Evolutionary conservation across 2,888 invertebrate species (phyloP), one percentile per base, ranked within the genome.

Genomic region (Aleiodes testaceus): DNA sequence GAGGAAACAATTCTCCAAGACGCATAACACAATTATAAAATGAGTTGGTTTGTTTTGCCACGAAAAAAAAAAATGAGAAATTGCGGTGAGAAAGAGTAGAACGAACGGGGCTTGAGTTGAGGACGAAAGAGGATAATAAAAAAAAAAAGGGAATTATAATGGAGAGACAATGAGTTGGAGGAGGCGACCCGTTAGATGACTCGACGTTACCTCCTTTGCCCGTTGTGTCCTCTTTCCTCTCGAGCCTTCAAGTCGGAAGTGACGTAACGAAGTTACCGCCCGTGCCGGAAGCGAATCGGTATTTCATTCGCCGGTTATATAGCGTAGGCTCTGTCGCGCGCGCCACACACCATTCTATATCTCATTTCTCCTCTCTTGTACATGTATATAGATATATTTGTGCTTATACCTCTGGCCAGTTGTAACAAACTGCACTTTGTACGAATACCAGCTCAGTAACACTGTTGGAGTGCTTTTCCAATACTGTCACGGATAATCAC

Each of bases 231-330:
- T 53, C 18, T 30, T 55, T n/a, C 52, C 64, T 66, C 61, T 36
- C 36, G 36, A 36, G 20, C 66, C 59, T 63, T 66, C 52, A 72
- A 72, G 63, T 72, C 72, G 72, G 72, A 72, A 68, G 72, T 72
- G 72, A 72, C 72, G 72, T 72, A 72, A 72, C 67, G 47, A 72
- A 72, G 72, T 72, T 72, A 69, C 72, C 72, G 67, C 64, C 44
- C 45, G 53, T 72, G 67, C 64, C 72, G 72, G 72, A 72, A 72
- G 72, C 53, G 67, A 72, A 72, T 72, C 67, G 72, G 72, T 72
- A 72, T 72, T 72, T 72, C 72, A 72, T 72, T 72, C 64, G 67
- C 63, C 45, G 30, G 49, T 50, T 66, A 66, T 66, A 44, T 66
- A 53, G 44, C 44, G 45, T 45, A 63, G 18, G 22, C 44, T 63